Evolutionary conservation across 2,888 invertebrate genomes (phyloP).

Genomic region (Temnothorax ravouxi): DNA sequence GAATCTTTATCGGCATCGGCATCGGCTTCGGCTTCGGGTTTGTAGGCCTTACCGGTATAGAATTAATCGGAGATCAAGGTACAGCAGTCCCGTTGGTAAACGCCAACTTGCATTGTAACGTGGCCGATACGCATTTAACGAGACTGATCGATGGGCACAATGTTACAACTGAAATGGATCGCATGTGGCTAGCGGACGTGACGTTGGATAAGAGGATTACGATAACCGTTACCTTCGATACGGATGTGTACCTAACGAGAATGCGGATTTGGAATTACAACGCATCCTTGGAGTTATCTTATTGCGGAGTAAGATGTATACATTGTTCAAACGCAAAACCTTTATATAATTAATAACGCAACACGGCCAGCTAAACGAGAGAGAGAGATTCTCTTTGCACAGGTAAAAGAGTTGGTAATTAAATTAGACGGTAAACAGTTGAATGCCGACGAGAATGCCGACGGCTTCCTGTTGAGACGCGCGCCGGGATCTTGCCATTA

Average conservation of each 20-base stretch:
- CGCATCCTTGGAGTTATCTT: constrained; percentile 90
- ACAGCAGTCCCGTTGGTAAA: constrained; percentile 67
- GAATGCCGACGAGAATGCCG: constrained; percentile 77
- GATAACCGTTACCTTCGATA: constrained; percentile 72
- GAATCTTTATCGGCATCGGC: too few relatives aligned
- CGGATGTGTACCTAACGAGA: constrained; percentile 86
- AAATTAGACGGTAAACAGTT: constrained; percentile 81
- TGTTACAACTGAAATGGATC: constrained; percentile 89
- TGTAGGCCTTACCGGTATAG: constrained; percentile 80
- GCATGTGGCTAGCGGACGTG: constrained; percentile 89
- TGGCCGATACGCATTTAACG: constrained; percentile 85
- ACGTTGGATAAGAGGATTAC: constrained; percentile 69
- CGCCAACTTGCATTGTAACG: constrained; percentile 70
- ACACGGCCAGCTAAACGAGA: neutral
- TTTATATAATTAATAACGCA: neutral
- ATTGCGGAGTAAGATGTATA: constrained; percentile 88
- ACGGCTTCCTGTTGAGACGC: constrained; percentile 89
- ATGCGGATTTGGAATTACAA: constrained; percentile 95
- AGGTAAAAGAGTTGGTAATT: constrained; percentile 83
- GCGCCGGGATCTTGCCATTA: constrained; percentile 93
- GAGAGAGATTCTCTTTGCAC: constrained; percentile 23
- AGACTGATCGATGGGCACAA: constrained; percentile 91
- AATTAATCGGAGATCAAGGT: constrained; percentile 76
- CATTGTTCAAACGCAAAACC: neutral
- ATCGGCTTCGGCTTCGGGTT: neutral